Percentiles rank a stretch among this genome's conserved stretches.
Evolutionary conservation across 1,140 invertebrate species (phyloP).

Genomic region (Microplitis demolitor): DNA sequence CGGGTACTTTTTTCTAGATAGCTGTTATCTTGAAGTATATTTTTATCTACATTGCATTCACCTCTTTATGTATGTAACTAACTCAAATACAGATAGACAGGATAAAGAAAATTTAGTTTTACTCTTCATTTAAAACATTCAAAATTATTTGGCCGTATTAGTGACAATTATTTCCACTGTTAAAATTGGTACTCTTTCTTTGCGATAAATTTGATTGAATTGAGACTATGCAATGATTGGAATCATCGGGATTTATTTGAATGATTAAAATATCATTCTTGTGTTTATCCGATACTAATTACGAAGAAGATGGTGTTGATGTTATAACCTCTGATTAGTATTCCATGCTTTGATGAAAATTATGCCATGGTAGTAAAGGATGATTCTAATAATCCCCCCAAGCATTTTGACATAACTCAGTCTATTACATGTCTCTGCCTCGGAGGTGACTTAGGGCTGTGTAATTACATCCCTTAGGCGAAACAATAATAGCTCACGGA

Average conservation of each 20-base stretch:
- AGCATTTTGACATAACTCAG: slow-evolving; percentile 24
- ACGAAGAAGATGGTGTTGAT: background rate
- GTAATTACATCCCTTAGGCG: slow-evolving; percentile 26
- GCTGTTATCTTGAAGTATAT: background rate
- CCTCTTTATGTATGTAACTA: background rate
- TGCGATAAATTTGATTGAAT: too few species aligned
- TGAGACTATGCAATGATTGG: too few species aligned
- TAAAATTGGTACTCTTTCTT: too few species aligned
- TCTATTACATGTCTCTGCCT: slow-evolving; percentile 5
- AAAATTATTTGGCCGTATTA: too few species aligned
- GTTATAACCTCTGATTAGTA: slow-evolving; percentile 1
- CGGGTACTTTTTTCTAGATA: background rate
- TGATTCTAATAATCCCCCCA: slow-evolving; percentile 22
- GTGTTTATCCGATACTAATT: too few species aligned
- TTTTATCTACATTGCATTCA: background rate
- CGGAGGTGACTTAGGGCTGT: background rate
- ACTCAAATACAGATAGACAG: background rate
- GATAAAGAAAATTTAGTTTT: too few species aligned
- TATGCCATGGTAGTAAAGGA: slow-evolving; percentile 3
- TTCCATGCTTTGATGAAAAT: background rate
- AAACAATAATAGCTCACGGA: slow-evolving; percentile 23
- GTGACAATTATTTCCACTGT: too few species aligned
- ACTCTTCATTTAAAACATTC: too few species aligned
- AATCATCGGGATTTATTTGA: too few species aligned
- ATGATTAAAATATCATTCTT: too few species aligned